Evolutionary conservation across 2,797 vertebrate species (phyloP).

Genomic region (Gorsachius magnificus): DNA sequence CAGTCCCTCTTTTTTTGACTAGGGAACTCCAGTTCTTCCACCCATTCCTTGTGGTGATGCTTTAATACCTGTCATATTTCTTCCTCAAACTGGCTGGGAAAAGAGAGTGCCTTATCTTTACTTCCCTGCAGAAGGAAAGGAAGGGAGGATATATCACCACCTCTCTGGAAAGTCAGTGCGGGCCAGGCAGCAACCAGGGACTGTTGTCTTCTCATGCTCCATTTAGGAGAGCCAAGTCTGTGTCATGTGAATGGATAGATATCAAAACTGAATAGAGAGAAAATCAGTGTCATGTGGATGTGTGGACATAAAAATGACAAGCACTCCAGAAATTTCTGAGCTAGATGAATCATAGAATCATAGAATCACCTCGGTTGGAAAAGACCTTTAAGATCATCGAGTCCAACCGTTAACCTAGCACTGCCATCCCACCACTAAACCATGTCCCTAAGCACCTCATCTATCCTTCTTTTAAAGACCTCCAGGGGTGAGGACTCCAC

Average conservation of each 20-base stretch:
- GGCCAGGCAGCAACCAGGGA: neutral
- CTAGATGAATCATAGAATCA: no score
- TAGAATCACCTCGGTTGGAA: no score
- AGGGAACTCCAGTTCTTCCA: neutral
- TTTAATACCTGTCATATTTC: neutral
- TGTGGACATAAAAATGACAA: neutral
- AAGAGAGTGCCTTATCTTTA: neutral
- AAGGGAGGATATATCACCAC: neutral
- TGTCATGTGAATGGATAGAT: neutral
- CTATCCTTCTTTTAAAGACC: no score
- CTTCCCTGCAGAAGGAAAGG: neutral
- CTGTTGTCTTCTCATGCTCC: neutral
- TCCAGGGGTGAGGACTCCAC: no score
- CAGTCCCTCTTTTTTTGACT: neutral
- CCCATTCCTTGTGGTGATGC: neutral
- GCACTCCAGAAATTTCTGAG: neutral
- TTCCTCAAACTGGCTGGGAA: neutral
- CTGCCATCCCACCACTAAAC: no score
- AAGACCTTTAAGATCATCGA: no score
- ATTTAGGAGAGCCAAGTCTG: neutral
- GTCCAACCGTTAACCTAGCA: no score
- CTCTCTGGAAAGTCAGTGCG: neutral
- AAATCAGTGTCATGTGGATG: neutral
- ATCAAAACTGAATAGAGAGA: neutral
- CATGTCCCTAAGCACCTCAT: no score